phyloP scores from a whole-genome alignment of 2,888 invertebrate species.

The Volucella bombylans region DNA sequence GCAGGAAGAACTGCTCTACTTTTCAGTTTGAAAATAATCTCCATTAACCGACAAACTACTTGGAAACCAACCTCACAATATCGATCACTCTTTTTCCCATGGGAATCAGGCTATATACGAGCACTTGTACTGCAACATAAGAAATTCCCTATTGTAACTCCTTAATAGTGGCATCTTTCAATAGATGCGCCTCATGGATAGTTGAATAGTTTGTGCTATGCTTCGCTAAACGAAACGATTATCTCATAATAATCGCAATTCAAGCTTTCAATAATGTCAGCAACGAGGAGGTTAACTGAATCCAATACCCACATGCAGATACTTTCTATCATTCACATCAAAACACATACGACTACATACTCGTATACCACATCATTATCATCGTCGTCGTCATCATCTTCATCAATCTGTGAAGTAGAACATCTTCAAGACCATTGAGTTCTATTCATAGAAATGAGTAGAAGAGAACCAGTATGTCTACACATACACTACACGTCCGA shows the following conservation, averaged over 20 bases:
- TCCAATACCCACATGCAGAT: slow-evolving; percentile 44
- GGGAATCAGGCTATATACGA: slow-evolving; percentile 74
- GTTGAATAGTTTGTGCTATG: slow-evolving; percentile 27
- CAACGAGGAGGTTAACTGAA: slow-evolving; percentile 56
- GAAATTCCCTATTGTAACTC: slow-evolving; percentile 4
- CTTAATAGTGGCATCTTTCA: slow-evolving; percentile 1
- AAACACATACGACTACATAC: too few relatives aligned
- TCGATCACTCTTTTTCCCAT: slow-evolving; percentile 66
- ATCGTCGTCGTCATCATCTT: slow-evolving; percentile 36
- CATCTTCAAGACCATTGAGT: slow-evolving; percentile 59
- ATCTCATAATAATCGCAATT: slow-evolving; percentile 56
- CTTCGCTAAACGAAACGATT: slow-evolving; percentile 68
- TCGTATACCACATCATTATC: slow-evolving; percentile 14
- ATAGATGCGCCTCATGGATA: neutral
- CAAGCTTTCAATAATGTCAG: slow-evolving; percentile 68
- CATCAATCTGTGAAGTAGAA: slow-evolving; percentile 71
- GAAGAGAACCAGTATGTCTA: neutral
- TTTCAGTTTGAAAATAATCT: slow-evolving; percentile 38
- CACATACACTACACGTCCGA: too few relatives aligned
- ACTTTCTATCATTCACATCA: slow-evolving; percentile 45
- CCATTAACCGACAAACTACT: slow-evolving; percentile 27
- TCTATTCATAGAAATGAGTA: slow-evolving; percentile 37
- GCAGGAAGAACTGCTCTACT: slow-evolving; percentile 67
- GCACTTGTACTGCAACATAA: slow-evolving; percentile 4
- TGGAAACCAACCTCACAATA: slow-evolving; percentile 35